A percentile compares a stretch with the other conserved stretches of the same genome.
Conservation (phyloP, 2,888 invertebrate genomes). For the Cephus pygmeus region DNA sequence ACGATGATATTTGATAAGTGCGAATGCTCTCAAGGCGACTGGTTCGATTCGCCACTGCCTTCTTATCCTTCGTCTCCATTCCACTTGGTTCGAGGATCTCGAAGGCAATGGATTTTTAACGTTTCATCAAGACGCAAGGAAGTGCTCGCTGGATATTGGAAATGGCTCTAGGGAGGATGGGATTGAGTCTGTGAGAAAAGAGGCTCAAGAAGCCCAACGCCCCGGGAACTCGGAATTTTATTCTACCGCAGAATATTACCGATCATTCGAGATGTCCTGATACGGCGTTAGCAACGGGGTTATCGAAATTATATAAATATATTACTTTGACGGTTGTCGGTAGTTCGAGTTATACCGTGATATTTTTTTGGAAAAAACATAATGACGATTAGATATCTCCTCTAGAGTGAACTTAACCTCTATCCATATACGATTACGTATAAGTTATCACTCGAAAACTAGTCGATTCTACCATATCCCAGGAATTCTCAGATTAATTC, state of each 20-base stretch:
- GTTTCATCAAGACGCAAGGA: constrained; percentile 40
- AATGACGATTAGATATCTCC: not conserved
- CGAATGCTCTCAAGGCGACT: constrained; percentile 18
- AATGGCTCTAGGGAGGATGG: constrained; percentile 15
- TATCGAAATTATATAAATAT: not conserved
- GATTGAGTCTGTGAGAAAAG: not conserved
- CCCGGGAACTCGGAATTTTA: not conserved
- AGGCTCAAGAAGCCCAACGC: not conserved
- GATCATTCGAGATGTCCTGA: not conserved
- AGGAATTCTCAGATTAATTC: too few relatives aligned
- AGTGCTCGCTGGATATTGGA: constrained; percentile 36
- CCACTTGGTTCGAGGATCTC: constrained; percentile 26
- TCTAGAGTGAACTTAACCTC: not conserved
- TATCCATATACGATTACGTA: too few relatives aligned
- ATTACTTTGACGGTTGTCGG: not conserved
- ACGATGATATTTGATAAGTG: constrained; percentile 37
- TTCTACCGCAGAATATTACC: not conserved
- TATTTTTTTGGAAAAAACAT: not conserved
- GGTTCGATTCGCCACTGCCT: constrained; percentile 5
- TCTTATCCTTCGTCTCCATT: constrained; percentile 5
- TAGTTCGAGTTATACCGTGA: not conserved
- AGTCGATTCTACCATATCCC: too few relatives aligned
- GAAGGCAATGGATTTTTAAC: constrained; percentile 40
- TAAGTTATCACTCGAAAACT: too few relatives aligned
- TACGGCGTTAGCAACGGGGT: not conserved